These are phyloP conservation scores for Saccopteryx leptura DNA, from an alignment of 2,113 vertebrate genomes.

Conservation along the genomic window DNA sequence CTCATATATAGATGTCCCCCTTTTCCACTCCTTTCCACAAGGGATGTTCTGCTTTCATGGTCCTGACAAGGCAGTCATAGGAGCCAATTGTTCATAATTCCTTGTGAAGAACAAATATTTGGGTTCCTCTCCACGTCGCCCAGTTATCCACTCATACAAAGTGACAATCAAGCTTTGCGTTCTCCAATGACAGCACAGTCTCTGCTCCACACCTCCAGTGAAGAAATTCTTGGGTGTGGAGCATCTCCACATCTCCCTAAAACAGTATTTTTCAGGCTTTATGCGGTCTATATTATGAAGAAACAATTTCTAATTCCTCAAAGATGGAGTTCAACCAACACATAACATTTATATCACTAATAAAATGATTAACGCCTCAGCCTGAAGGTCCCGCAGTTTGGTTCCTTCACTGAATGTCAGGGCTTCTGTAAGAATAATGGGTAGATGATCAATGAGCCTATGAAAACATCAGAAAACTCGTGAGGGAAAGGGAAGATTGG, in stretches of 20 bases:
- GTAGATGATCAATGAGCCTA: not conserved
- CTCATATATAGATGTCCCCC: no score
- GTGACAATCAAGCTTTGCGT: not conserved
- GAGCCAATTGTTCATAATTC: not conserved
- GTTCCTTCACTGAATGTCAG: not conserved
- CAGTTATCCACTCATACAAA: not conserved
- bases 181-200: not conserved
- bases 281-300: not conserved
- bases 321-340: not conserved
- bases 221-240: not conserved
- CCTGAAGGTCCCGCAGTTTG: not conserved
- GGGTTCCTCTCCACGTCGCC: not conserved
- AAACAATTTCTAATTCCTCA: not conserved
- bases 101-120: not conserved
- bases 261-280: not conserved
- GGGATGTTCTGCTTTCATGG: not conserved
- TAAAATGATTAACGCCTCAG: not conserved
- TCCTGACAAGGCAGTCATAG: not conserved
- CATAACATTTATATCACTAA: not conserved
- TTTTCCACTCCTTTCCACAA: not conserved
- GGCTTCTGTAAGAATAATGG: not conserved
- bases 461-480: not conserved
- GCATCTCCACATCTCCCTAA: not conserved
- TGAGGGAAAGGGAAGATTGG: not conserved
- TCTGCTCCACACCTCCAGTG: not conserved